Conservation (phyloP, 2,888 invertebrate genomes). For the Drosophila leonis region DNA sequence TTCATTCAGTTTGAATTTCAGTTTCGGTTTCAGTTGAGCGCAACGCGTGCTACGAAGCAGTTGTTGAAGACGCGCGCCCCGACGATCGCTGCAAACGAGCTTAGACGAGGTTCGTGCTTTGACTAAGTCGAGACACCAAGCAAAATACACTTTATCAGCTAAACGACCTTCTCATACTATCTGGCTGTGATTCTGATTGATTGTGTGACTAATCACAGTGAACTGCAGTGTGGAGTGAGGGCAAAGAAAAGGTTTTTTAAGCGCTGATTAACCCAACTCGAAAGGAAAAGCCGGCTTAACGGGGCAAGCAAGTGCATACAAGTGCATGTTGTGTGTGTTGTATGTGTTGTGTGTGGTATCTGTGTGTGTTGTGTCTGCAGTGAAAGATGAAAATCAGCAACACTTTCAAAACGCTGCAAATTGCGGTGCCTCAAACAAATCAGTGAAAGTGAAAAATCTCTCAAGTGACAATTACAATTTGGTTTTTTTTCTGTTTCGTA, state of each 20-base stretch:
- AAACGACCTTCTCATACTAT: constrained; percentile 34
- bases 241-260: constrained; percentile 3
- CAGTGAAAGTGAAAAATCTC: constrained; percentile 79
- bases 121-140: background rate
- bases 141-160: constrained; percentile 45
- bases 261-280: constrained; percentile 24
- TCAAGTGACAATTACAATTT: constrained; percentile 74
- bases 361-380: constrained; percentile 31
- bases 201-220: constrained; percentile 54
- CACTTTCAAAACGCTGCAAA: constrained; percentile 68
- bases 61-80: constrained; percentile 38
- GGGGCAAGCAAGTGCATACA: constrained; percentile 16
- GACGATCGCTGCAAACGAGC: constrained; percentile 8
- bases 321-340: constrained; percentile 12
- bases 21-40: constrained; percentile 74
- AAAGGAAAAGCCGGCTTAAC: constrained; percentile 56
- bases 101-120: constrained; percentile 3
- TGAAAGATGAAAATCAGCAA: constrained; percentile 69
- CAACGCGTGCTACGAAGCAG: constrained; percentile 68
- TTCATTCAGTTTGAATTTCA: constrained; percentile 68
- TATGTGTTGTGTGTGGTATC: constrained; percentile 11
- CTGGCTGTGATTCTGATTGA: constrained; percentile 57
- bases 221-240: background rate
- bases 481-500: background rate
- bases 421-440: constrained; percentile 62